Conservation (phyloP, 92 coral and sea anemone species). For the Epizoanthus scotinus region DNA sequence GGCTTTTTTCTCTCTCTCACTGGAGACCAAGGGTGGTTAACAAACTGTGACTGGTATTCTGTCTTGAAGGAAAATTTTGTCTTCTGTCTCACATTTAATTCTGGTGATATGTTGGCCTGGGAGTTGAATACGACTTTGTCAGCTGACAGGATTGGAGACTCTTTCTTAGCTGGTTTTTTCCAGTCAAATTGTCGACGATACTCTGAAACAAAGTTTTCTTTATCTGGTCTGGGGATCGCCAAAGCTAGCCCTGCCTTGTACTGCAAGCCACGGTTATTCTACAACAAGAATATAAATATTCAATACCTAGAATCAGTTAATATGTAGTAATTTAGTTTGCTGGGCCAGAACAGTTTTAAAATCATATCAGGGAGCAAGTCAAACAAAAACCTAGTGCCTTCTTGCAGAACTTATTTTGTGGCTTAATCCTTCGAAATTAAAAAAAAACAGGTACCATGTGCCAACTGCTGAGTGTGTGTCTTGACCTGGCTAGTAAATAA, state of each 20-base stretch:
- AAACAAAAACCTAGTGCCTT: too few species aligned
- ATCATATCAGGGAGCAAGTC: not conserved
- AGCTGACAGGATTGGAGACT: slow-evolving; percentile 68
- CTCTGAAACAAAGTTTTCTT: slow-evolving; percentile 55
- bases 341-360: not conserved
- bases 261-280: slow-evolving; percentile 58
- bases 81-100: slow-evolving; percentile 16
- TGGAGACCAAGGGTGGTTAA: slow-evolving; percentile 44
- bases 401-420: too few species aligned
- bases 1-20: not conserved
- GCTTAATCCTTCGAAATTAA: too few species aligned
- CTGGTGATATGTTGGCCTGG: slow-evolving; percentile 54
- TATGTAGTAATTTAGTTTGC: not conserved
- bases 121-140: slow-evolving; percentile 51
- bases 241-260: slow-evolving; percentile 69
- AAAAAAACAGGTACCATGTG: too few species aligned
- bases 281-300: not conserved
- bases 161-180: slow-evolving; percentile 55
- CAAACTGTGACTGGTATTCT: slow-evolving; percentile 66
- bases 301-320: not conserved
- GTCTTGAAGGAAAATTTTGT: slow-evolving; percentile 58
- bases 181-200: slow-evolving; percentile 68
- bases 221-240: slow-evolving; percentile 44
- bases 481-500: too few species aligned
- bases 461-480: too few species aligned